These are phyloP conservation scores for Patella depressa DNA, from an alignment of 2,888 invertebrate genomes.

Conservation along the genomic window DNA sequence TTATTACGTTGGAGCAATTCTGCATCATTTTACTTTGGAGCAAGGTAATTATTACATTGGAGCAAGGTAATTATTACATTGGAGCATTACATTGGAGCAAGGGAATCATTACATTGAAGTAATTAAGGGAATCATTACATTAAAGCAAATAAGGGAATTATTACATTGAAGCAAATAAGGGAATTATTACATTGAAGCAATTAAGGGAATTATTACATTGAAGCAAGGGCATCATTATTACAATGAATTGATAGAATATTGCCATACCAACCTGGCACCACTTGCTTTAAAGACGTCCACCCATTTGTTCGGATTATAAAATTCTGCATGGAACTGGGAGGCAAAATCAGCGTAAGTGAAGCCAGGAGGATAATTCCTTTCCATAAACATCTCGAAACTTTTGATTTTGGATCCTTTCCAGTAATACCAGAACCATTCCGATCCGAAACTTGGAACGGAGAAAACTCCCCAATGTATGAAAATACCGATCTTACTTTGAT, in stretches of 20 bases:
- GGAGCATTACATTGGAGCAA: too few species aligned
- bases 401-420: constrained; percentile 48
- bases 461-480: constrained; percentile 96
- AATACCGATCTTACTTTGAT: constrained; percentile 90
- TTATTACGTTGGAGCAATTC: too few species aligned
- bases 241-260: not conserved
- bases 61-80: too few species aligned
- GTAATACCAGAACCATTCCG: constrained; percentile 71
- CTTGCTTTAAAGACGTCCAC: constrained; percentile 84
- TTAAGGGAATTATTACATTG: too few species aligned
- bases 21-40: too few species aligned
- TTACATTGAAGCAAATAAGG: too few species aligned
- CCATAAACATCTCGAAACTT: constrained; percentile 79
- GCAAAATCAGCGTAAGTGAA: constrained; percentile 95
- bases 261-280: constrained; percentile 80
- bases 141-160: too few species aligned
- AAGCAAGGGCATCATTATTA: too few species aligned
- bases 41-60: too few species aligned
- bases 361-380: constrained; percentile 84
- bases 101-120: too few species aligned
- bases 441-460: constrained; percentile 87
- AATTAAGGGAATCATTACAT: too few species aligned
- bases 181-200: too few species aligned
- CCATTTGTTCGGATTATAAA: constrained; percentile 89
- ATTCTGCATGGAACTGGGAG: constrained; percentile 85